Percentiles rank a stretch among this genome's conserved stretches.
Evolutionary conservation across 92 coral and sea anemone genomes (phyloP).

Genomic region (Bergia sp.): DNA sequence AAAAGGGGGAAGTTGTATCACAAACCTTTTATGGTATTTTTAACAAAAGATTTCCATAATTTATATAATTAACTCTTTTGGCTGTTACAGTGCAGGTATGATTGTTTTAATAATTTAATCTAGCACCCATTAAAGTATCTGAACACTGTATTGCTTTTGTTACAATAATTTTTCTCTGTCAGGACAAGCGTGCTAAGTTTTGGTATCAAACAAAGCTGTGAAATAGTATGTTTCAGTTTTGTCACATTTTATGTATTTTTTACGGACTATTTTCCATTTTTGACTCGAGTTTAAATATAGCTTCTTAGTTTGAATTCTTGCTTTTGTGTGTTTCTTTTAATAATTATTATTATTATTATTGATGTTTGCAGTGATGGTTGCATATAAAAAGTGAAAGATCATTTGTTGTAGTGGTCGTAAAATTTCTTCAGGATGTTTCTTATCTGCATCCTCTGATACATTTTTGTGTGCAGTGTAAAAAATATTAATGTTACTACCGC

Average conservation of each 20-base stretch:
- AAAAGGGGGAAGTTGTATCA: too few relatives aligned
- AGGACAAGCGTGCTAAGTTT: constrained; percentile 9
- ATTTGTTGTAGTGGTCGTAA: too few relatives aligned
- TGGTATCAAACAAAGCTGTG: constrained; percentile 18
- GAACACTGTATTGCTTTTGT: constrained; percentile 32
- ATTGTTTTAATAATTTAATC: too few relatives aligned
- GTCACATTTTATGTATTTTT: background rate
- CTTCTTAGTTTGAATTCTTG: background rate
- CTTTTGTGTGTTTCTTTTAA: background rate
- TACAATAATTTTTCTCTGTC: constrained; percentile 12
- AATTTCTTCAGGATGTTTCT: too few relatives aligned
- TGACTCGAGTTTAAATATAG: background rate
- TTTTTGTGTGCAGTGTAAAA: too few relatives aligned
- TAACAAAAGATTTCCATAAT: too few relatives aligned
- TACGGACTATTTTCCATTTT: background rate
- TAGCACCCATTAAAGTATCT: background rate
- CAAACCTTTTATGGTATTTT: too few relatives aligned
- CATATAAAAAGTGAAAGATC: background rate
- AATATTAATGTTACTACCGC: too few relatives aligned
- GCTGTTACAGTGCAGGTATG: too few relatives aligned
- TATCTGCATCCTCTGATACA: too few relatives aligned
- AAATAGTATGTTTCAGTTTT: background rate
- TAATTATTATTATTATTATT: too few relatives aligned
- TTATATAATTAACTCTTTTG: too few relatives aligned
- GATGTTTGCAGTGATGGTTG: background rate